Evolutionary conservation across 2,113 vertebrate species (phyloP), one percentile per base, ranked within the genome.

Genomic region (Mirza zaza): DNA sequence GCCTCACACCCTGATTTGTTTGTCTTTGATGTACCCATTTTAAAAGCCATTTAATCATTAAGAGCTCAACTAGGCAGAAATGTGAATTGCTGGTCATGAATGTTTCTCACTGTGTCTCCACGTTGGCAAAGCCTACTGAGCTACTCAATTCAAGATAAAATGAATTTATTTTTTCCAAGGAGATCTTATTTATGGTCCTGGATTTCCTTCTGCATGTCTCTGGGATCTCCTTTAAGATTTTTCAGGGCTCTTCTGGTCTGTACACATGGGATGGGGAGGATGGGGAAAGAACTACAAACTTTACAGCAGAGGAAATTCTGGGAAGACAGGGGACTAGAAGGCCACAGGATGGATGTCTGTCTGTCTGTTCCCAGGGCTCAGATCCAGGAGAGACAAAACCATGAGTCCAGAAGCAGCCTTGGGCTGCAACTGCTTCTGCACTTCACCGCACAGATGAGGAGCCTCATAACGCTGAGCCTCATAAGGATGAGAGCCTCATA

Each of bases 171-270:
- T 87, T 87, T 81, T 59, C 59, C 94, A 96, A 95, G 81, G 39
- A 91, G 59, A 80, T 89, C 32, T 97, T 77, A 95, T 91, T 57
- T 97, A 82, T 96, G 76, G 91, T 65, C 89, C 96, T 94, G 71
- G 32, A 32, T 83, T 96, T 70, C 97, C 94, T 97, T 32, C 27
- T 57, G 11, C 7, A n/a, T 42, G 75, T 17, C 23, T 57, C 45
- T 61, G 18, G 25, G 48, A 21, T 45, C 76, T 86, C 29, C 27
- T 84, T 92, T 4, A 2, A 36, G 4, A 17, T 88, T 94, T 76
- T 48, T 48, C 65, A 57, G 36, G 87, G 42, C 17, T 68, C 48
- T 79, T 76, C n/a, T 9, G 34, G 4, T 92, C 34, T 48, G 45
- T 4, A 20, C 13, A 5, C 4, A 21, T 2, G 27, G 3, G 6